These are phyloP conservation scores for Neria commutata DNA, from an alignment of 2,888 invertebrate genomes.

Conservation along the genomic window DNA sequence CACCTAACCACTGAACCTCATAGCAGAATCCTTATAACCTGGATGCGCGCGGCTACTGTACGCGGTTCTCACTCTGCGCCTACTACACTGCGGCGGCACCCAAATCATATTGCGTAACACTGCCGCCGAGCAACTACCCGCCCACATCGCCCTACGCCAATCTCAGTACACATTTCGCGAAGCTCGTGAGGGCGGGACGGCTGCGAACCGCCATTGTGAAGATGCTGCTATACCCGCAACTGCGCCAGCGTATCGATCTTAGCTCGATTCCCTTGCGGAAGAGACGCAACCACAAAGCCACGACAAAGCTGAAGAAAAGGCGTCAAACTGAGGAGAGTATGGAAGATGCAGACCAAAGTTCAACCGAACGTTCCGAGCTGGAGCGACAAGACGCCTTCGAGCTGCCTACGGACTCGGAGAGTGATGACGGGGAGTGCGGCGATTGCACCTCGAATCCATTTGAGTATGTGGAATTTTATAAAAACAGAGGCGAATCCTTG, in stretches of 20 bases:
- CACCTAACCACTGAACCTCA: not conserved
- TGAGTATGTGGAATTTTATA: conserved; percentile 72
- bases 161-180: conserved; percentile 77
- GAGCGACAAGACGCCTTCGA: conserved; percentile 68
- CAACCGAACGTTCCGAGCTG: conserved; percentile 50
- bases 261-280: conserved; percentile 65
- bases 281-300: conserved; percentile 56
- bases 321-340: conserved; percentile 39
- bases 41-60: conserved; percentile 66
- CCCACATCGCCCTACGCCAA: conserved; percentile 79
- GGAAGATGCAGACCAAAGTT: conserved; percentile 22
- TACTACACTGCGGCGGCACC: conserved; percentile 56
- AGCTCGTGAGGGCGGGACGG: conserved; percentile 74
- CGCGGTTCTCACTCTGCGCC: conserved; percentile 64
- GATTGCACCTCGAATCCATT: conserved; percentile 68
- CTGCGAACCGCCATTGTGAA: conserved; percentile 76
- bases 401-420: conserved; percentile 61
- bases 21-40: conserved; percentile 53
- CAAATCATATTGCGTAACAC: conserved; percentile 60
- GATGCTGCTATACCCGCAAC: conserved; percentile 73
- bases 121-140: conserved; percentile 77
- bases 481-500: conserved; percentile 60
- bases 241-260: conserved; percentile 65
- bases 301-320: conserved; percentile 60
- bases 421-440: conserved; percentile 54